These are phyloP conservation scores for Lydus trimaculatus DNA, from an alignment of 2,888 invertebrate species.

Conservation along the genomic window DNA sequence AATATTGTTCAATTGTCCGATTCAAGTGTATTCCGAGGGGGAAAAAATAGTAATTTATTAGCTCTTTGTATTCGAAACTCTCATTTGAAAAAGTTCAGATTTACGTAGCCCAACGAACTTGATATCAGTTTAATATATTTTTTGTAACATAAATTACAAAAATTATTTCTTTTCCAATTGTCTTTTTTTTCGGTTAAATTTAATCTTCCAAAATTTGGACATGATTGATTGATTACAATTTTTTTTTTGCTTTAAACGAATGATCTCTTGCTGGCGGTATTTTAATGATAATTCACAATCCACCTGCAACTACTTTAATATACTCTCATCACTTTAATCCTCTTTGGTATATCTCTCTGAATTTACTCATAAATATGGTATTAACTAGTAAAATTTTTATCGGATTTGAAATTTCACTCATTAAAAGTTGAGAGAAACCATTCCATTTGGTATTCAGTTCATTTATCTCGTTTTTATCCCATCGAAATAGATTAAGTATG, in stretches of 20 bases:
- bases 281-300: slow-evolving; percentile 1
- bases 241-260: background rate
- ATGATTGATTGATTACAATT: slow-evolving; percentile 10
- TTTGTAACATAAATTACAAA: background rate
- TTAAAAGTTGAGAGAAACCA: background rate
- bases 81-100: background rate
- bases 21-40: too few relatives aligned
- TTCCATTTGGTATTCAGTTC: background rate
- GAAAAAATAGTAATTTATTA: background rate
- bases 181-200: background rate
- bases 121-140: too few relatives aligned
- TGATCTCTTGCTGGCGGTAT: background rate
- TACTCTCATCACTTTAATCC: too few relatives aligned
- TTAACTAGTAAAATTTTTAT: too few relatives aligned
- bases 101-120: background rate
- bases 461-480: background rate
- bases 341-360: too few relatives aligned
- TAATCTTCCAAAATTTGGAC: slow-evolving; percentile 2
- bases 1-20: too few relatives aligned
- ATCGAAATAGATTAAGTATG: background rate
- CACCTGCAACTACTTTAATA: background rate
- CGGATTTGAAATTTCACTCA: too few relatives aligned
- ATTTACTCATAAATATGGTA: too few relatives aligned
- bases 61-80: background rate
- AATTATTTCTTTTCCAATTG: background rate